A percentile compares a stretch with the other conserved stretches of the same genome.
These are phyloP conservation scores for Saccostrea cuccullata DNA, from an alignment of 1,140 invertebrate species.

Conservation along the genomic window DNA sequence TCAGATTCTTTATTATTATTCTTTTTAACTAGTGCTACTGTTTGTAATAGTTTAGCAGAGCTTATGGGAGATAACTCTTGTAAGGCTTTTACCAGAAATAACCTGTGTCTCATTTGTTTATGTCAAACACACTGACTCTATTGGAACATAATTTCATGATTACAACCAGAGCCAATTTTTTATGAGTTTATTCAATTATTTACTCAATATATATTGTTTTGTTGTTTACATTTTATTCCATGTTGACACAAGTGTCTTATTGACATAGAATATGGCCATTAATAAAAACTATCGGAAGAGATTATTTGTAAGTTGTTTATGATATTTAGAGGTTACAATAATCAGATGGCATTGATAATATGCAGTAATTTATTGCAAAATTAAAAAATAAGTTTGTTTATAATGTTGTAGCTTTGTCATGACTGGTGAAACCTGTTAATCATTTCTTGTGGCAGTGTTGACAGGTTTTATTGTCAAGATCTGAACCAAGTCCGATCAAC, in stretches of 20 bases:
- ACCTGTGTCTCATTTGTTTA: too few relatives aligned
- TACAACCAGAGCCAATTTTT: too few relatives aligned
- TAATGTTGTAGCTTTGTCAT: neutral
- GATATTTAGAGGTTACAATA: neutral
- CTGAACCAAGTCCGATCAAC: neutral
- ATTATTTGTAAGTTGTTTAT: neutral
- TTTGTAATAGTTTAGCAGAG: neutral
- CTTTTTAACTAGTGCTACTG: too few relatives aligned
- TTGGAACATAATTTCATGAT: too few relatives aligned
- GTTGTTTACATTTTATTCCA: slow-evolving; percentile 7
- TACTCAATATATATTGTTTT: neutral
- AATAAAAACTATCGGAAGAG: neutral
- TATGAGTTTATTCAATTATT: neutral
- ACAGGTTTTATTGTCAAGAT: slow-evolving; percentile 2
- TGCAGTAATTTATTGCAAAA: neutral
- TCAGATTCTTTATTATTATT: too few relatives aligned
- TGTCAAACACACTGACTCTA: too few relatives aligned
- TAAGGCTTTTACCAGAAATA: neutral
- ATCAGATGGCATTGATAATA: neutral
- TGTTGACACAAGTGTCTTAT: neutral
- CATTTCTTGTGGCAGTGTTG: neutral
- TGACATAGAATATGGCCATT: slow-evolving; percentile 11
- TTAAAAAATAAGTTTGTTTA: neutral
- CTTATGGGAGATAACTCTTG: neutral
- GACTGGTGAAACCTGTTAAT: neutral